Percentiles rank a stretch among this genome's conserved stretches.
These are phyloP conservation scores for Uria lomvia DNA, from an alignment of 2,113 vertebrate genomes.

Conservation along the genomic window DNA sequence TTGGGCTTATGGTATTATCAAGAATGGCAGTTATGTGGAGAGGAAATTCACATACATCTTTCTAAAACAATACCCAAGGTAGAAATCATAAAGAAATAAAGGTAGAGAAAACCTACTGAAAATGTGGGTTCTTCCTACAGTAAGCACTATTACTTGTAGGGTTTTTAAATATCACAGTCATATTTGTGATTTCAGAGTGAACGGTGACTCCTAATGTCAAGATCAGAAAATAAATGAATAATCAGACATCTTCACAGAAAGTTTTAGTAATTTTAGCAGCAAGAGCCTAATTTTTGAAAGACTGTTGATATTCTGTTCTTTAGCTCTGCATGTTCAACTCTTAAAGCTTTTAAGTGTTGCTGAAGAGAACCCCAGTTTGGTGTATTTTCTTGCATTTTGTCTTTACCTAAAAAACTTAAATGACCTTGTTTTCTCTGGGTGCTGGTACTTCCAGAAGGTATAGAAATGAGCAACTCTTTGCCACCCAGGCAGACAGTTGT, in stretches of 20 bases:
- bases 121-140: background rate
- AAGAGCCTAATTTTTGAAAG: background rate
- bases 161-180: background rate
- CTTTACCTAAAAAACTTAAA: constrained; percentile 5
- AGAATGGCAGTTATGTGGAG: background rate
- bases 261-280: background rate
- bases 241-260: background rate
- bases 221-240: background rate
- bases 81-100: background rate
- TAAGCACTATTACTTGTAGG: background rate
- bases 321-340: background rate
- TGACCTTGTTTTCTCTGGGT: background rate
- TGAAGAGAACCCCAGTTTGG: background rate
- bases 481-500: constrained; percentile 59
- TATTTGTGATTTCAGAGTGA: background rate
- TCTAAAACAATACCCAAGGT: background rate
- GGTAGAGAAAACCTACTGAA: background rate
- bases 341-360: background rate
- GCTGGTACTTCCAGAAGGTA: constrained; percentile 1
- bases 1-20: background rate
- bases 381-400: constrained; percentile 1
- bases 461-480: constrained; percentile 32
- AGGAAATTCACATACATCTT: background rate
- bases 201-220: background rate
- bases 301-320: background rate